Conservation (phyloP, 1,140 invertebrate species). For the Brachionus calyciflorus region DNA sequence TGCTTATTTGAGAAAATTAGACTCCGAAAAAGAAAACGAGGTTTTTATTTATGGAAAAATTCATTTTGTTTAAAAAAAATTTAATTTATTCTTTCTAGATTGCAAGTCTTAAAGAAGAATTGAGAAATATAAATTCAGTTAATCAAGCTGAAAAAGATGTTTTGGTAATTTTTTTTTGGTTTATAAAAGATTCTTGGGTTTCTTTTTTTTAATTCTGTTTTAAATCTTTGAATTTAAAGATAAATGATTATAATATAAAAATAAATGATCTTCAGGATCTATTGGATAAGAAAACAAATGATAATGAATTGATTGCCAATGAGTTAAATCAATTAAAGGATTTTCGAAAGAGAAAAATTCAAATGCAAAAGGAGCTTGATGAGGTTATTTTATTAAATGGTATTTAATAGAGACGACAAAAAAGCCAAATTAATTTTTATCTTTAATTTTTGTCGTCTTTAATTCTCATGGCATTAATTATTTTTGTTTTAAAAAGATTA, state of each 20-base stretch:
- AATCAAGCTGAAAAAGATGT: constrained; percentile 56
- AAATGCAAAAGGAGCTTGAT: constrained; percentile 57
- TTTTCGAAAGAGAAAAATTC: constrained; percentile 56
- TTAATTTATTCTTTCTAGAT: not conserved
- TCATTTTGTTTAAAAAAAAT: not conserved
- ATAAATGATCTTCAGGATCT: constrained; percentile 56
- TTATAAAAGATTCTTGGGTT: not conserved
- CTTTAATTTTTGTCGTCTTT: too few relatives aligned
- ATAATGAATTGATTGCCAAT: constrained; percentile 56
- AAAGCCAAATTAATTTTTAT: too few relatives aligned
- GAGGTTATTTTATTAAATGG: too few relatives aligned
- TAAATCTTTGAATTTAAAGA: too few relatives aligned
- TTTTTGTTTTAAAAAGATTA: constrained; percentile 52
- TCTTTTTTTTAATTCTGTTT: too few relatives aligned
- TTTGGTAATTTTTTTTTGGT: constrained; percentile 50
- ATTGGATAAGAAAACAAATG: constrained; percentile 53
- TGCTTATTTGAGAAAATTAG: constrained; percentile 57
- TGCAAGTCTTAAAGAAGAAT: not conserved
- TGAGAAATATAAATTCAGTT: constrained; percentile 51
- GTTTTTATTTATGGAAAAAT: constrained; percentile 48
- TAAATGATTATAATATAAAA: constrained; percentile 57
- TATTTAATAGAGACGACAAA: too few relatives aligned
- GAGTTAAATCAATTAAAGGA: constrained; percentile 60
- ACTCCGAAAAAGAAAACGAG: constrained; percentile 57
- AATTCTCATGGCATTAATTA: not conserved